Conservation (phyloP, 2,797 vertebrate species). For the Sebastes umbrosus region DNA sequence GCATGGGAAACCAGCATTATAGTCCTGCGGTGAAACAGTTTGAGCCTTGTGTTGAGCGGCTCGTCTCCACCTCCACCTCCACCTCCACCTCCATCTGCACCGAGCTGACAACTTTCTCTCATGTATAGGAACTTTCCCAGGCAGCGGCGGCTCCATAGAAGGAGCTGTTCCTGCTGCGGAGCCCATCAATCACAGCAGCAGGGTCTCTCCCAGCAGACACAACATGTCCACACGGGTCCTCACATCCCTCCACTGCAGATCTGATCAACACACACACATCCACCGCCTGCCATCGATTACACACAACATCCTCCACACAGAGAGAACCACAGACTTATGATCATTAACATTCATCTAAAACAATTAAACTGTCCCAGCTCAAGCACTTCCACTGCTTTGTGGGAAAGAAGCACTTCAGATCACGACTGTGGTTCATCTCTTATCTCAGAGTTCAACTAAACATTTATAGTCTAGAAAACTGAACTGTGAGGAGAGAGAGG, state of each 20-base stretch:
- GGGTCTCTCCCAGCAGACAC: slow-evolving; percentile 16
- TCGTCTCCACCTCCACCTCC: not conserved
- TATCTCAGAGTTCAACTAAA: too few relatives aligned
- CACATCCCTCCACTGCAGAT: not conserved
- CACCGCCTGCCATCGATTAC: too few relatives aligned
- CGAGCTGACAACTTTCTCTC: slow-evolving; percentile 74
- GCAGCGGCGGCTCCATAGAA: slow-evolving; percentile 58
- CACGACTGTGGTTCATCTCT: not conserved
- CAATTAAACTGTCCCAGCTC: not conserved
- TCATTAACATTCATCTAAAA: not conserved
- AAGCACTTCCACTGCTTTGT: not conserved
- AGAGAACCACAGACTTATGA: not conserved
- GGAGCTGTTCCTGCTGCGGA: slow-evolving; percentile 43
- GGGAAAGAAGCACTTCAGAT: not conserved
- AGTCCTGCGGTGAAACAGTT: slow-evolving; percentile 54
- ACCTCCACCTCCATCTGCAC: slow-evolving; percentile 52
- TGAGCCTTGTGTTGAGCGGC: slow-evolving; percentile 67
- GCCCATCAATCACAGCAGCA: slow-evolving; percentile 58
- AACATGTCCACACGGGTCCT: slow-evolving; percentile 18
- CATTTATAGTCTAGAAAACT: too few relatives aligned
- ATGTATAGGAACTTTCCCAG: slow-evolving; percentile 78
- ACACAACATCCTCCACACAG: too few relatives aligned
- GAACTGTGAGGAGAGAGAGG: too few relatives aligned
- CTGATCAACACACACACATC: too few relatives aligned
- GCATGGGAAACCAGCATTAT: slow-evolving; percentile 78